Evolutionary conservation across 2,888 invertebrate species (phyloP), one percentile per base, ranked within the genome.

Genomic region (Lydus trimaculatus): DNA sequence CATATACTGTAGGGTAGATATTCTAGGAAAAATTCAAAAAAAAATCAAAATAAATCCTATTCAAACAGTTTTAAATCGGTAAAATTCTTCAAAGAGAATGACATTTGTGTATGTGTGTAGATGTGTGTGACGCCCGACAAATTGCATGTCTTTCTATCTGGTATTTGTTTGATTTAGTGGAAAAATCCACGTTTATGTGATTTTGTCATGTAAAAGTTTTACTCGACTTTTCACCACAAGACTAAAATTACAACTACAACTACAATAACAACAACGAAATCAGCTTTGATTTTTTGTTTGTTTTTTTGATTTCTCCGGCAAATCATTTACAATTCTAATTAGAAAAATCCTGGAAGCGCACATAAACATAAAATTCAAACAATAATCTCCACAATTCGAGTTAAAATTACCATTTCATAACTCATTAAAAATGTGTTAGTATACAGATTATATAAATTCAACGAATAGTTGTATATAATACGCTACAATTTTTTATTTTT

Each of bases 41-140:
- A 36, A 4, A 33, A 33, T 33, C 33, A 33, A 11, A 33, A 33
- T 11, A 39, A 39, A 39, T 39, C 15, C 15, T n/a, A n/a, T 39
- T 39, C 43, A 43, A 4, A 15, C 7, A 52, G 17, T 20, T 23
- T n/a, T 13, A 9, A 20, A 36, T 43, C n/a, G 4, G 28, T 7
- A 43, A 43, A 43, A n/a, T n/a, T n/a, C 1, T 43, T 17, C 28
- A n/a, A 28, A 28, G 13, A 56, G n/a, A 56, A 56, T 28, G 56
- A 56, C 28, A 56, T 65, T 65, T 67, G 65, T 71, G 36, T 11
- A 13, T 4, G 13, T 36, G 43, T 43, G 36, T 11, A 13, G 1
- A 15, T 36, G 43, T 43, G 25, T 15, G 25, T 28, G 25, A 56
- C 25, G 56, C 23, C 52, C 52, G 6, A 56, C 56, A 56, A 56